Percentiles rank a stretch among this genome's conserved stretches.
Evolutionary conservation across 2,113 vertebrate genomes (phyloP).

Genomic region (Hipposideros armiger): DNA sequence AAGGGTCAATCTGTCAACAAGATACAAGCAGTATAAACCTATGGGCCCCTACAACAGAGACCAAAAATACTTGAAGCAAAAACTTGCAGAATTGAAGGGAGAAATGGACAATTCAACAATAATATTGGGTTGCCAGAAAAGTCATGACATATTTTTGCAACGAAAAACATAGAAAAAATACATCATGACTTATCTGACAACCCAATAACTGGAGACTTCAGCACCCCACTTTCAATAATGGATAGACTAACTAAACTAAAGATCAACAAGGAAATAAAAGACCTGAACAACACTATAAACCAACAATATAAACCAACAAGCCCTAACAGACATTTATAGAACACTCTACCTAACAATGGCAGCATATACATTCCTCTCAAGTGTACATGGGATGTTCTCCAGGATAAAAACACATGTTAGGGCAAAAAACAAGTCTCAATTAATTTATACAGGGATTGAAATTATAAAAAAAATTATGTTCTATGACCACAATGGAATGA

Average conservation of each 20-base stretch:
- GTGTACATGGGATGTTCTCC: background rate
- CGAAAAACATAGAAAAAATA: too few relatives aligned
- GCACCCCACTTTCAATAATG: background rate
- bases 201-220: background rate
- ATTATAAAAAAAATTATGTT: background rate
- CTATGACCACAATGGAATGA: background rate
- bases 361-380: background rate
- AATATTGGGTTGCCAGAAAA: too few relatives aligned
- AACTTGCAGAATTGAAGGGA: background rate
- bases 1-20: background rate
- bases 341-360: background rate
- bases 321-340: background rate
- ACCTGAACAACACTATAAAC: background rate
- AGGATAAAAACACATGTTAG: background rate
- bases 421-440: background rate
- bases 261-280: background rate
- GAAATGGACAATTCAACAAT: background rate
- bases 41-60: background rate
- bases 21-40: background rate
- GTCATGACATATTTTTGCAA: too few relatives aligned
- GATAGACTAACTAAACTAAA: background rate
- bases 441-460: background rate
- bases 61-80: background rate
- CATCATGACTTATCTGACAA: too few relatives aligned
- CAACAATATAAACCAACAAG: background rate